A percentile compares a stretch with the other conserved stretches of the same genome.
Conservation (phyloP, 2,888 invertebrate genomes). For the Sphinx pinastri region DNA sequence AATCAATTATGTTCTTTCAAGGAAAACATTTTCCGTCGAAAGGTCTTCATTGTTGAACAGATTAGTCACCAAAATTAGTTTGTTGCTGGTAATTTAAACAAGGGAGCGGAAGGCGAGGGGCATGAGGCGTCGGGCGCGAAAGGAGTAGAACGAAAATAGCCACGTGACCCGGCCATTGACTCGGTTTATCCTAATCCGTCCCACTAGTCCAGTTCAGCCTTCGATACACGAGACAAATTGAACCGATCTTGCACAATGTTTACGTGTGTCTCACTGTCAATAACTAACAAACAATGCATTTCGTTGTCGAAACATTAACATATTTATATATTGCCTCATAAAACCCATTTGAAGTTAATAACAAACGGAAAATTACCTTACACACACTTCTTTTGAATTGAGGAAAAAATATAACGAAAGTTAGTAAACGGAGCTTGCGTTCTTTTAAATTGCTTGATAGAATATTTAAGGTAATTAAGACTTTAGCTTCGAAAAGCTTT, state of each 20-base stretch:
- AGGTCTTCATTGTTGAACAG: slow-evolving; percentile 59
- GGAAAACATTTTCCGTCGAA: slow-evolving; percentile 40
- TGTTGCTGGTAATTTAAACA: slow-evolving; percentile 68
- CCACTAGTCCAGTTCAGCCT: slow-evolving; percentile 80
- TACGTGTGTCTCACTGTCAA: slow-evolving; percentile 1
- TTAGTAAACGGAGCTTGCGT: no score
- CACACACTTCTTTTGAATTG: no score
- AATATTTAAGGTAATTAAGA: not conserved
- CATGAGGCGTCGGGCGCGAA: slow-evolving; percentile 54
- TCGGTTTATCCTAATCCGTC: slow-evolving; percentile 83
- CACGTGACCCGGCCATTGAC: slow-evolving; percentile 83
- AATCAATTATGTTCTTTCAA: slow-evolving; percentile 26
- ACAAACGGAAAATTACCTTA: no score
- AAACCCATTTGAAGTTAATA: not conserved
- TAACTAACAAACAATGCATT: not conserved
- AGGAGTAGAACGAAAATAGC: slow-evolving; percentile 77
- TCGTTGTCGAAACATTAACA: not conserved
- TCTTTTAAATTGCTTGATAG: no score
- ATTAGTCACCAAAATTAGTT: slow-evolving; percentile 74
- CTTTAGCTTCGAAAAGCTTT: slow-evolving; percentile 15
- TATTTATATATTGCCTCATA: not conserved
- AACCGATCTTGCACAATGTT: slow-evolving; percentile 46
- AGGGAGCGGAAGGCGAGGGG: slow-evolving; percentile 65
- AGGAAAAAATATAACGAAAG: no score
- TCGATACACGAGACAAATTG: slow-evolving; percentile 52